Evolutionary conservation across 2,113 vertebrate species (phyloP), one percentile per base, ranked within the genome.

Genomic region (Pogonocichla stellata): DNA sequence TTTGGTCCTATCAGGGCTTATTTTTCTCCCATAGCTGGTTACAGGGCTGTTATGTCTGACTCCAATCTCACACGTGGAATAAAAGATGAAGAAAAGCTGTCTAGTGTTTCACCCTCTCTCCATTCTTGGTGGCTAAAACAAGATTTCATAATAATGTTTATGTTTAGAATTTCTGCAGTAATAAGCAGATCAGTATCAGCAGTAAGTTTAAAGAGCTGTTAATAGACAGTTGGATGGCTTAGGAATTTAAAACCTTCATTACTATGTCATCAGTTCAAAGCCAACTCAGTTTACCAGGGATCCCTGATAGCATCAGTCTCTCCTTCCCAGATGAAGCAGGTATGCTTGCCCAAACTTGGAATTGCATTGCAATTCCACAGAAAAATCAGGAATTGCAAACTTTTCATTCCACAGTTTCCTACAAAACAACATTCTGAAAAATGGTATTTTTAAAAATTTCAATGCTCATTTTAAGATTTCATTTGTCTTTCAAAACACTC

Each of bases 81-180:
- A 93, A 13, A 73, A 90, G 72, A 80, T 73, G 88, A 94, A 94
- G 88, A 80, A 87, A 82, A 85, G 17, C 47, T 78, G 42, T 88
- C 64, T 93, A 77, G 51, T 80, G 56, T 83, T 96, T 92, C 40
- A 56, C 16, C 64, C 60, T 90, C 56, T 80, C 58, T 25, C 51
- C 6, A 0, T 86, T 94, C 92, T 80, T 93, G 88, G 85, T 95
- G 80, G 67, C 70, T 94, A 64, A 92, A 95, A 60, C 43, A 65
- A 50, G 82, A 80, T 92, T 94, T 94, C 62, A 83, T 96, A 95
- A 96, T 80, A 90, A 86, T 94, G 82, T 95, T 96, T 96, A 83
- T 96, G 92, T 96, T 97, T 97, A 96, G 94, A 93, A 88, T 93
- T 97, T 97, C 92, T 96, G 93, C 88, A 90, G 88, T 80, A 96